Evolutionary conservation across 2,797 vertebrate genomes (phyloP).

Genomic region (Pampus argenteus): DNA sequence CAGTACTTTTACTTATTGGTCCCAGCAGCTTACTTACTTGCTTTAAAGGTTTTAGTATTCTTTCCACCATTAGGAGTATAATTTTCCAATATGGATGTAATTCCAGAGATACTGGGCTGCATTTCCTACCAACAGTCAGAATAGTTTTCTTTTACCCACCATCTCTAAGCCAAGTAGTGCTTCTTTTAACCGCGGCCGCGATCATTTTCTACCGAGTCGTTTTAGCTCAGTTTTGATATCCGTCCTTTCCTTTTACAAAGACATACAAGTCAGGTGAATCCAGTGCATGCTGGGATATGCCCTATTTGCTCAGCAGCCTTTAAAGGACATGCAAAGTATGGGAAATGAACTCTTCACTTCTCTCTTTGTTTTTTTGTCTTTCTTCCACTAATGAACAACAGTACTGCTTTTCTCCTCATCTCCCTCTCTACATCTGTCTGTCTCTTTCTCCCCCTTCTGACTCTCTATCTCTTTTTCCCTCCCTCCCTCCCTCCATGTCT

Average conservation of each 20-base stretch:
- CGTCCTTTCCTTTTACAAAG: background rate
- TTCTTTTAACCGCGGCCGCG: background rate
- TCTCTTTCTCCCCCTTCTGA: constrained; percentile 14
- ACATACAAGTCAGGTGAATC: constrained; percentile 27
- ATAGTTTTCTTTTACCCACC: background rate
- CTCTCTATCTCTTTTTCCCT: constrained; percentile 54
- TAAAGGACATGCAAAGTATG: constrained; percentile 6
- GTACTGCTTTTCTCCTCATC: constrained; percentile 38
- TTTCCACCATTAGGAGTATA: background rate
- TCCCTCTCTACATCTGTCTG: constrained; percentile 45
- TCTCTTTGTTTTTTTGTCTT: constrained; percentile 42
- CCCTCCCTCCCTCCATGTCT: constrained; percentile 48
- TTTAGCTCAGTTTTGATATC: background rate
- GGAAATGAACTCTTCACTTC: constrained; percentile 49
- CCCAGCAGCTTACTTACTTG: no score
- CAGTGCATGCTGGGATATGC: constrained; percentile 46
- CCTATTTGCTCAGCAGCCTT: constrained; percentile 28
- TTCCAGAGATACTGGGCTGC: background rate
- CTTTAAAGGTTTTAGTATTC: background rate
- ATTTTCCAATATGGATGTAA: background rate
- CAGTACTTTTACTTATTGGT: no score
- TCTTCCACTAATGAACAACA: constrained; percentile 72
- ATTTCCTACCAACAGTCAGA: background rate
- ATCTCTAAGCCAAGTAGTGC: background rate
- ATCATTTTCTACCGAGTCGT: background rate